phyloP scores from a whole-genome alignment of 1,140 invertebrate species.

The Caenorhabditis elegans region WBcel235 BX284605.5:9237001-9237500 shows the following conservation, averaged over 20 bases:
- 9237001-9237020: slow-evolving; percentile 34
- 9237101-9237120: neutral
- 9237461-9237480: slow-evolving; percentile 14
- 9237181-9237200: neutral
- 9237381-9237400: slow-evolving; percentile 27
- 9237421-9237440: slow-evolving; percentile 33
- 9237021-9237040: neutral
- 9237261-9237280: slow-evolving; percentile 48
- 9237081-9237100: neutral
- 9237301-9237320: neutral
- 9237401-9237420: slow-evolving; percentile 11
- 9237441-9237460: neutral
- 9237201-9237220: slow-evolving; percentile 33
- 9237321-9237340: neutral
- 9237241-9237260: slow-evolving; percentile 47
- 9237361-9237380: neutral
- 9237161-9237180: neutral
- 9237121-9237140: slow-evolving; percentile 11
- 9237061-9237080: slow-evolving; percentile 12
- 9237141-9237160: neutral
- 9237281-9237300: slow-evolving; percentile 50
- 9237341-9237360: slow-evolving; percentile 22
- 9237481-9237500: neutral
- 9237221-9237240: slow-evolving; percentile 58
- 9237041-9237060: neutral